Evolutionary conservation across 1,140 invertebrate species (phyloP).

Genomic region (Nymphalis io): DNA sequence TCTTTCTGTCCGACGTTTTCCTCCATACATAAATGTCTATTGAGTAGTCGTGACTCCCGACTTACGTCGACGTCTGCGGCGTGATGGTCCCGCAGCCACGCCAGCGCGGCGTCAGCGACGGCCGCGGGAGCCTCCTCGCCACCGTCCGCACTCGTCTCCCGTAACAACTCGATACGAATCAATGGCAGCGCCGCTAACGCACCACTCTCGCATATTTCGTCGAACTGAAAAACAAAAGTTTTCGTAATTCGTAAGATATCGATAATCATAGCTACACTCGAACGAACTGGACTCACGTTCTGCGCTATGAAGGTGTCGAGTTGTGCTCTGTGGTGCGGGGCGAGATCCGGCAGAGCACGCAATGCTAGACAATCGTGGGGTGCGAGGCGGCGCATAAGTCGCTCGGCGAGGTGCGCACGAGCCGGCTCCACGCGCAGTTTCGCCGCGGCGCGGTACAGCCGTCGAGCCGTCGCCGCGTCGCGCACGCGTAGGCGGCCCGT

Average conservation of each 20-base stretch:
- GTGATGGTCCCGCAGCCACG: slow-evolving; percentile 48
- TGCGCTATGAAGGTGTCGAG: slow-evolving; percentile 88
- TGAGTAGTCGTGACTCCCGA: background rate
- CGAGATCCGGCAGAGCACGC: slow-evolving; percentile 85
- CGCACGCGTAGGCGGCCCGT: slow-evolving; percentile 81
- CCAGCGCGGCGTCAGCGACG: slow-evolving; percentile 54
- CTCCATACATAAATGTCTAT: background rate
- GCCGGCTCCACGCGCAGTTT: slow-evolving; percentile 88
- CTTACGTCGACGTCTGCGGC: slow-evolving; percentile 39
- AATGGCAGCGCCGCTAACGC: slow-evolving; percentile 52
- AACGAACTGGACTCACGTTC: slow-evolving; percentile 81
- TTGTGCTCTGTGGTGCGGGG: slow-evolving; percentile 59
- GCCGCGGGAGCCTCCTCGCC: slow-evolving; percentile 54
- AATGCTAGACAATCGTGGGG: slow-evolving; percentile 86
- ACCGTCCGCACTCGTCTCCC: slow-evolving; percentile 52
- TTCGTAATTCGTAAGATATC: background rate
- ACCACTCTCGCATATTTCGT: slow-evolving; percentile 57
- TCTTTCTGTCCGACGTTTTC: background rate
- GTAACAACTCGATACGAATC: slow-evolving; percentile 53
- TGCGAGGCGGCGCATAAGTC: slow-evolving; percentile 33
- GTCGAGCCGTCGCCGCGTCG: slow-evolving; percentile 83
- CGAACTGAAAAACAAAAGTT: slow-evolving; percentile 46
- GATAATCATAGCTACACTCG: background rate
- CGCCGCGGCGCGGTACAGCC: slow-evolving; percentile 87
- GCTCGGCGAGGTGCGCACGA: slow-evolving; percentile 84